Evolutionary conservation across 2,113 vertebrate genomes (phyloP), one percentile per base, ranked within the genome.

Genomic region (Peromyscus polionotus): DNA sequence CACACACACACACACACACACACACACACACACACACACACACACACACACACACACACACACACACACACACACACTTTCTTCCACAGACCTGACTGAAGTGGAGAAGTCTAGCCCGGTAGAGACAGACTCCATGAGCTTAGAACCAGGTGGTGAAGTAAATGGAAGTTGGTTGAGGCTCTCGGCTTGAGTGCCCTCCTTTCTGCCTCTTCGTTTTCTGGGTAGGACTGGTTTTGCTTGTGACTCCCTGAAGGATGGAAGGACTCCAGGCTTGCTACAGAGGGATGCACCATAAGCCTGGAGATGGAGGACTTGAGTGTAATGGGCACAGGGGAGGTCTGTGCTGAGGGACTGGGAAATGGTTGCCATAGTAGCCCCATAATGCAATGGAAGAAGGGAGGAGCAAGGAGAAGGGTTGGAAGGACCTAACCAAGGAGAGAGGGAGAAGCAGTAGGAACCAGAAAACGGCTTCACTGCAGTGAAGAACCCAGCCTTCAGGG

Each of bases 161-260:
- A 94, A 93, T 20, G 95, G 51, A 84, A 85, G 84, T 90, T 95
- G 96, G 96, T 95, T 12, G n/a, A 91, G 51, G 83, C 95, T 95
- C 97, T 90, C 67, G 0, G 0, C 83, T 36, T 73, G 88, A 79
- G 77, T 67, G 54, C 77, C 39, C 8, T 79, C 90, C 77, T 4
- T 85, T 76, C 93, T 6, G 65, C 67, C 88, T 81, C 70, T 45
- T 54, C 54, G 63, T 88, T 9, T 84, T 90, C 81, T 31, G 7
- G 89, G 81, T 90, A 33, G 33, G 5, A n/a, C 54, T 42, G 91
- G 39, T 22, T 68, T 39, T 89, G 39, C 19, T 0, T 19, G 81
- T 51, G 89, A 67, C 81, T 83, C 57, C 12, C 4, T 0, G 20
- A 17, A 0, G 0, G 2, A 31, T 0, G 14, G 73, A 33, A 48